These are phyloP conservation scores for Platyura marginata DNA, from an alignment of 1,140 invertebrate genomes.

Conservation along the genomic window DNA sequence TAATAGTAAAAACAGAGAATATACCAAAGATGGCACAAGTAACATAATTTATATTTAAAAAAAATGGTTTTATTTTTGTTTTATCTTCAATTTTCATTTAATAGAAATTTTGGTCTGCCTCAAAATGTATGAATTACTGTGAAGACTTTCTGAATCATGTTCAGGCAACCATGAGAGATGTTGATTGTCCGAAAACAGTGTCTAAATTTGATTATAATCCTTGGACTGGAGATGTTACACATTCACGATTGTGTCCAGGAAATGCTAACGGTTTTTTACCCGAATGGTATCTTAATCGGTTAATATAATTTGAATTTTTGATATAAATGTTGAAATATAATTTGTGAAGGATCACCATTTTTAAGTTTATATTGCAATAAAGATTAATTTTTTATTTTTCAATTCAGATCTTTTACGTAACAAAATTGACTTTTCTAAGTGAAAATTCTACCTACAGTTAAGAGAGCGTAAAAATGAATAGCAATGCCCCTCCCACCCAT, in stretches of 20 bases:
- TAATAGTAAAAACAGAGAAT: slow-evolving; percentile 22
- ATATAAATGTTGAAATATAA: no score
- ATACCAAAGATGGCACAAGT: slow-evolving; percentile 28
- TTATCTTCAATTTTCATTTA: slow-evolving; percentile 4
- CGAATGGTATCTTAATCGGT: slow-evolving; percentile 5
- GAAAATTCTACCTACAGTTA: no score
- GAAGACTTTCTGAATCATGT: slow-evolving; percentile 6
- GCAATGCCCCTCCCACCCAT: no score
- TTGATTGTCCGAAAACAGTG: slow-evolving; percentile 7
- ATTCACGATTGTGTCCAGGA: slow-evolving; percentile 1
- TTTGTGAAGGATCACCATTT: no score
- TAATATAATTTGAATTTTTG: not conserved
- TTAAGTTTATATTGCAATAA: no score
- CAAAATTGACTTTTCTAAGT: no score
- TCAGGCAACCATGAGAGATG: slow-evolving; percentile 1
- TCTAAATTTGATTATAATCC: slow-evolving; percentile 9
- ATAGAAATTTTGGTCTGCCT: slow-evolving; percentile 7
- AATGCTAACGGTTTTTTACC: slow-evolving; percentile 6
- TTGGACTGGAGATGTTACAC: not conserved
- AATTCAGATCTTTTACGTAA: no score
- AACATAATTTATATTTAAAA: slow-evolving; percentile 5
- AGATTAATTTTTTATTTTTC: no score
- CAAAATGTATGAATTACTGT: slow-evolving; percentile 7
- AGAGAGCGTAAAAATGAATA: no score
- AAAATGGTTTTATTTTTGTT: not conserved